A percentile compares a stretch with the other conserved stretches of the same genome.
Conservation (phyloP, 2,113 vertebrate genomes). For the Vulpes ferrilata region DNA sequence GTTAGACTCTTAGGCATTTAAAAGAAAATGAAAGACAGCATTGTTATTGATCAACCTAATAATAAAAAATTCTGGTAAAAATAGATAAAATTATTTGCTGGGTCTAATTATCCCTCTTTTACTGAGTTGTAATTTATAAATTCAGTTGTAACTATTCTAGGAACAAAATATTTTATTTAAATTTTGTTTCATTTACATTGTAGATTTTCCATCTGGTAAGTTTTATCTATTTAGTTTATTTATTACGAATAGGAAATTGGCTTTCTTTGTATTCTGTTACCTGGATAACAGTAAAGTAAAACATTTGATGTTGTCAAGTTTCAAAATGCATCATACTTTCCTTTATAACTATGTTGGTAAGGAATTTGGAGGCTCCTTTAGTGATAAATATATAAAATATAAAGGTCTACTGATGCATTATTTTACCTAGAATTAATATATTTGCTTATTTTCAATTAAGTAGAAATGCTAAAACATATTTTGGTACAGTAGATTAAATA, state of each 20-base stretch:
- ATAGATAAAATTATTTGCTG: neutral
- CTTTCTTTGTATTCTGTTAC: neutral
- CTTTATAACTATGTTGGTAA: neutral
- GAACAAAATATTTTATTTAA: neutral
- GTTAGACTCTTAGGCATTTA: neutral
- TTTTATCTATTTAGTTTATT: neutral
- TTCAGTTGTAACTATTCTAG: neutral
- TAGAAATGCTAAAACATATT: neutral
- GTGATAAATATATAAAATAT: neutral
- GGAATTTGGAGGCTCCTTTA: neutral
- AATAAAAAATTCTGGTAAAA: neutral
- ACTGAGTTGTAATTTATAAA: neutral
- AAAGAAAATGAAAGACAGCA: neutral
- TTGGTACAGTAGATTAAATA: neutral
- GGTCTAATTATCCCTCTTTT: neutral
- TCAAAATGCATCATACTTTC: neutral
- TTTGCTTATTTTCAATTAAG: constrained; percentile 5
- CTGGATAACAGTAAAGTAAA: neutral
- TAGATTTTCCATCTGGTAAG: neutral
- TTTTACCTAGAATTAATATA: neutral
- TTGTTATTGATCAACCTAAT: neutral
- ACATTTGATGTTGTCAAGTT: neutral
- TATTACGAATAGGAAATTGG: neutral
- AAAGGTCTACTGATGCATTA: neutral
- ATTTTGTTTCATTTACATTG: neutral